Conservation (phyloP, 2,888 invertebrate species). For the Torymus aiolomorphi region DNA sequence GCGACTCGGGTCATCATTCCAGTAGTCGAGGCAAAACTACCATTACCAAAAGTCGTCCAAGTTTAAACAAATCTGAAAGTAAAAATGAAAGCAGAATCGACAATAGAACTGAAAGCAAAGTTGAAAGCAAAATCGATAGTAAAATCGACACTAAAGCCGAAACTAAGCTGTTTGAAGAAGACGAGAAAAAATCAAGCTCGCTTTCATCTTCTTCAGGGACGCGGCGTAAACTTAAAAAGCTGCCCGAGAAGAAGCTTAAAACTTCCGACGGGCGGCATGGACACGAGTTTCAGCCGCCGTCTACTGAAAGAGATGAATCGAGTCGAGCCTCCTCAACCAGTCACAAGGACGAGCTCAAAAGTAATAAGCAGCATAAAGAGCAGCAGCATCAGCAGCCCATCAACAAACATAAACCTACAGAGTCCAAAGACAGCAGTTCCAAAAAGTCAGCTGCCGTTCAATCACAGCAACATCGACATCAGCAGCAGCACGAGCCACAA, state of each 20-base stretch:
- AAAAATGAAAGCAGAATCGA: conserved; percentile 40
- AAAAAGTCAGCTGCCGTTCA: conserved; percentile 63
- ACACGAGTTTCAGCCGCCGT: conserved; percentile 83
- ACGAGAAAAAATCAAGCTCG: conserved; percentile 54
- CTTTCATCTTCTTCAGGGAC: conserved; percentile 63
- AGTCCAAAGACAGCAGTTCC: conserved; percentile 67
- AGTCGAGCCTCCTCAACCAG: conserved; percentile 68
- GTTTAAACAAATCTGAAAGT: conserved; percentile 34
- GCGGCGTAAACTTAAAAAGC: conserved; percentile 79
- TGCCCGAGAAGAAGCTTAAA: conserved; percentile 89
- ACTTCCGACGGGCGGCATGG: conserved; percentile 88
- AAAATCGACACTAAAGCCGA: conserved; percentile 30
- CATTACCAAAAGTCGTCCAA: conserved; percentile 41
- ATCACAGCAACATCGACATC: conserved; percentile 76
- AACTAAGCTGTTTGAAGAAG: conserved; percentile 36
- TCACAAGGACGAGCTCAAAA: conserved; percentile 73
- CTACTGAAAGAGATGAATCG: conserved; percentile 87
- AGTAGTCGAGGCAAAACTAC: conserved; percentile 56
- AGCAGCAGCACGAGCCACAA: conserved; percentile 63
- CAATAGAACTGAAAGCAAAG: conserved; percentile 63
- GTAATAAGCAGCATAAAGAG: conserved; percentile 76
- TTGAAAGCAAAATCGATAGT: conserved; percentile 60
- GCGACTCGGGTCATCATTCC: conserved; percentile 67
- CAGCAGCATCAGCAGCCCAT: conserved; percentile 72
- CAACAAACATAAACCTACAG: conserved; percentile 54